Base-by-base conservation (phyloP, 2,888 invertebrate genomes). In the Pristionchus arcanus region DNA sequence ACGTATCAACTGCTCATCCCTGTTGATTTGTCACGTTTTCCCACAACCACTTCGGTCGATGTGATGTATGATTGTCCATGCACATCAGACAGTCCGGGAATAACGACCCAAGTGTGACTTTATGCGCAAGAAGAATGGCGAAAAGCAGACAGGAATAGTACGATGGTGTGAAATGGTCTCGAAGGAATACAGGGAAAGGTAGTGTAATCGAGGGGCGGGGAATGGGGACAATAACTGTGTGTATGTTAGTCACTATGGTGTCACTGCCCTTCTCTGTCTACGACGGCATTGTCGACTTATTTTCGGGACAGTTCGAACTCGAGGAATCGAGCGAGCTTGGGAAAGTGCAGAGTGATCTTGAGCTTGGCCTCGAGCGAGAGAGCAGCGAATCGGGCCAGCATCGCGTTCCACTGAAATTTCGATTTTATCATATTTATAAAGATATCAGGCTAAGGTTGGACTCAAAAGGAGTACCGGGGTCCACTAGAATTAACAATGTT, bases 31-130 rank as follows among this genome's bases (percentile, higher is more conserved):
- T 4, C 63, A 63, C 63, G 63, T 63, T 63, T n/a, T n/a, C n/a
- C 21, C 1, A 25, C n/a, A 9, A 49, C 13, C 42, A 49, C 42
- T 49, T 49, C 42, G 42, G 42, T 49, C 42, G 42, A 49, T 11
- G 42, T 49, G 11, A 63, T 63, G 63, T 19, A 63, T 25, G 63
- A 25, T 59, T 13, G 63, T 25, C n/a, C 19, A 63, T n/a, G 63
- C 19, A 63, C 21, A 19, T n/a, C 63, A 63, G 63, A 25, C 63
- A 25, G 63, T 13, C 68, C 68, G 13, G 13, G 53, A 28, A 49
- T 49, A 81, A 81, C 81, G 81, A 81, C 81, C 81, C 81, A 81
- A 81, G 81, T 81, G 81, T 53, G 49, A 49, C 49, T 81, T 81
- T 81, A 81, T 81, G 15, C 49, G 81, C 42, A 53, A n/a, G 49